Percentiles rank a stretch among this genome's conserved stretches.
Conservation (phyloP, 2,797 vertebrate species). For the Tokudaia muenninki region DNA sequence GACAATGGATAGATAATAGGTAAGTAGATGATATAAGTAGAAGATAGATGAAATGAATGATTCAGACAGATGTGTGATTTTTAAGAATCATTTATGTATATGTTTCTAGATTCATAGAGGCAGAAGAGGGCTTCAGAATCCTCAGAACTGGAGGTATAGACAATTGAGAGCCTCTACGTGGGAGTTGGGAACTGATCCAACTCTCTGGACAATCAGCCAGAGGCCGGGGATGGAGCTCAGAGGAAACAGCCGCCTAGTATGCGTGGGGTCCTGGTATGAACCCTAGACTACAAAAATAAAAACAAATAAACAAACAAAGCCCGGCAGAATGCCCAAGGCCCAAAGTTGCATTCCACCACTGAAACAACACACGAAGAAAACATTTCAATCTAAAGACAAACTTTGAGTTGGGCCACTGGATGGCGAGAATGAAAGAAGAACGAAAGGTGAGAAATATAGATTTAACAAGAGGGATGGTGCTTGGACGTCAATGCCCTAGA, state of each 20-base stretch:
- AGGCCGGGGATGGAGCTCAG: neutral
- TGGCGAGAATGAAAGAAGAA: neutral
- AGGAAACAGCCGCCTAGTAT: too few species aligned
- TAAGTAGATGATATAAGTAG: neutral
- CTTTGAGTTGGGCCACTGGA: neutral
- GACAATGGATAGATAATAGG: neutral
- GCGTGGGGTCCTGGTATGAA: neutral
- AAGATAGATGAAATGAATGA: neutral
- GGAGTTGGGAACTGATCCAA: neutral
- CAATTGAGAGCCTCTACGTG: neutral
- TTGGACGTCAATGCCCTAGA: constrained; percentile 7
- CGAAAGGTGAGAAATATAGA: neutral
- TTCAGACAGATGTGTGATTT: neutral
- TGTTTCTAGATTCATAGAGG: neutral
- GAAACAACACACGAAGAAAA: neutral
- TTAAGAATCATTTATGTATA: neutral
- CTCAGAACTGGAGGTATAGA: neutral
- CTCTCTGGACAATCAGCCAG: neutral
- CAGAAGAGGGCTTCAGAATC: neutral
- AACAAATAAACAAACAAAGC: too few species aligned
- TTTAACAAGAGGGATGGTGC: neutral
- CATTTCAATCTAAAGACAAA: neutral
- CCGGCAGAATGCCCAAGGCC: neutral
- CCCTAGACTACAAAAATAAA: neutral
- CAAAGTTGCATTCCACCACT: too few species aligned